A percentile compares a stretch with the other conserved stretches of the same genome.
phyloP scores from a whole-genome alignment of 2,797 vertebrate genomes.

The Myotis myotis region DNA sequence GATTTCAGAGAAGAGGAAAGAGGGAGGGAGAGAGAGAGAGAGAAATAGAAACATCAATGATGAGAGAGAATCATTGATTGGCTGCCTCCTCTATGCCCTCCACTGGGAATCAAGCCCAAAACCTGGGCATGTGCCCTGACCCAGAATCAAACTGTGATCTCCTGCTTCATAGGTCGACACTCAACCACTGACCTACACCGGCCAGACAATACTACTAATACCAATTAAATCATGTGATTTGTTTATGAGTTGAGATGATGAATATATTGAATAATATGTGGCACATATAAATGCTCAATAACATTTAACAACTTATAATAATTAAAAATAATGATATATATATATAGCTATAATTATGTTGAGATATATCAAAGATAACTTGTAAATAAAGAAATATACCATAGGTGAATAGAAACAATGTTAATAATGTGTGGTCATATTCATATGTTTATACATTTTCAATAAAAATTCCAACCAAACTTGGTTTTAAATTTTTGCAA shows the following conservation, averaged over 20 bases:
- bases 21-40: too few species aligned
- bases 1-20: too few species aligned
- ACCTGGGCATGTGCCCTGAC: too few species aligned
- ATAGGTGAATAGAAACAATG: neutral
- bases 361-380: neutral
- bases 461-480: neutral
- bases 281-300: neutral
- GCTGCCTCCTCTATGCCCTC: too few species aligned
- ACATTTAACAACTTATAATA: neutral
- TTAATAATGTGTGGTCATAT: neutral
- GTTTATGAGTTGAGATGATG: neutral
- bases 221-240: neutral
- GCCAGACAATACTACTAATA: neutral
- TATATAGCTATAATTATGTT: neutral
- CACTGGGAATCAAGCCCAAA: too few species aligned
- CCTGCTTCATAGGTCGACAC: too few species aligned
- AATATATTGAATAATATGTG: neutral
- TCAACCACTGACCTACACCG: too few species aligned
- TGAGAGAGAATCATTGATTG: too few species aligned
- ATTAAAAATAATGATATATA: slow-evolving; percentile 3
- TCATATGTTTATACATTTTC: neutral
- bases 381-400: neutral
- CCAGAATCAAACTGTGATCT: too few species aligned
- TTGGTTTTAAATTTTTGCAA: neutral
- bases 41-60: too few species aligned